A percentile compares a stretch with the other conserved stretches of the same genome.
Evolutionary conservation across 2,888 invertebrate genomes (phyloP).

Genomic region (Phortica okadai): DNA sequence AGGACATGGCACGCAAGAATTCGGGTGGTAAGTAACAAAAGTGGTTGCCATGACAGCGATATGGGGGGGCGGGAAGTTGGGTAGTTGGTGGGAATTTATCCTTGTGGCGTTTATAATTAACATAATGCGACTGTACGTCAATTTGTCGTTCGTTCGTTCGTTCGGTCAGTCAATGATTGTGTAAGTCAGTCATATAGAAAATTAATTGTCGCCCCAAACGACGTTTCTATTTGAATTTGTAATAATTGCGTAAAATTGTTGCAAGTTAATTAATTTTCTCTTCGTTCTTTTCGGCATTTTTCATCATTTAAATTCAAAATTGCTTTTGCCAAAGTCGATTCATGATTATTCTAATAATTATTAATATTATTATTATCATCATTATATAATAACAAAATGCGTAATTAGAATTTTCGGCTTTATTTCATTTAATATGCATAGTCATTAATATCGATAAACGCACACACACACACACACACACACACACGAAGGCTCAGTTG

Average conservation of each 20-base stretch:
- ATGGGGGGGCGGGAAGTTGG: background rate
- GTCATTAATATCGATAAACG: constrained; percentile 17
- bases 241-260: background rate
- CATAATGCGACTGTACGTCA: background rate
- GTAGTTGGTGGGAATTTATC: background rate
- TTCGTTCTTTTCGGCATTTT: background rate
- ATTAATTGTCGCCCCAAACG: background rate
- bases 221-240: background rate
- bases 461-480: constrained; percentile 16
- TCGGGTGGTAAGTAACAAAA: constrained; percentile 81
- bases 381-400: constrained; percentile 2
- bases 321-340: background rate
- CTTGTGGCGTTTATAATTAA: background rate
- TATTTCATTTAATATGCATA: constrained; percentile 51
- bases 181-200: background rate
- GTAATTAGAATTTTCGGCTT: constrained; percentile 48
- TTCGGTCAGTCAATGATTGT: background rate
- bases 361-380: background rate
- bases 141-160: background rate
- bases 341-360: background rate
- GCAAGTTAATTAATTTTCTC: constrained; percentile 13
- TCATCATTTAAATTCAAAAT: background rate
- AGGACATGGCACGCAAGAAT: constrained; percentile 93
- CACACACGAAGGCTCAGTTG: background rate
- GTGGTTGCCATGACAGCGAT: background rate